Evolutionary conservation across 1,140 invertebrate species (phyloP), one percentile per base, ranked within the genome.

Genomic region (Drosophila pallidifrons): DNA sequence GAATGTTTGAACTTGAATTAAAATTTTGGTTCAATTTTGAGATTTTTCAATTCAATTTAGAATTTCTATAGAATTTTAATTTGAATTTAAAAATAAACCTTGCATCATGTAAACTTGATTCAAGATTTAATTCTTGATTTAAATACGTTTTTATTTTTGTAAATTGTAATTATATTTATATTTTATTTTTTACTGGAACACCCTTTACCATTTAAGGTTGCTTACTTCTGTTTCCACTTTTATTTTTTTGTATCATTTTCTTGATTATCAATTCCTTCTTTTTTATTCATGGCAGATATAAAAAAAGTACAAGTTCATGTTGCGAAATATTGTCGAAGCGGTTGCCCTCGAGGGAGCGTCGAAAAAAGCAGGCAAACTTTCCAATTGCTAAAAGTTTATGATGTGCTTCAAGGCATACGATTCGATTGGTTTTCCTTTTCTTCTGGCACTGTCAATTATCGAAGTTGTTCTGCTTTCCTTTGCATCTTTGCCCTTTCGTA

Each of bases 341-440:
- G 77, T 80, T 66, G 81, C 46, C 72, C 81, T 69, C 67, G 13
- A 7, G 77, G 66, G 38, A 69, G 65, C 32, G 13, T 25, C 16
- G 6, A 47, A 43, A 57, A 43, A 32, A 49, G 32, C 32, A 51
- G 30, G 30, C 28, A 74, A 74, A 82, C 51, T 86, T 86, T 73
- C 7, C 47, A 77, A 77, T 73, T 82, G 55, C 35, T 61, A 70
- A 82, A 87, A 82, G 60, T 87, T 82, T 57, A 79, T 87, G 77
- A 82, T 70, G 72, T 76, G 82, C 79, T 76, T 41, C 70, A 54
- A 75, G 67, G 66, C 79, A 52, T 79, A 68, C 71, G 41, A 73
- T 59, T 76, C 75, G 64, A 86, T 85, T 81, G 74, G 45, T 81
- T 72, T 69, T 58, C 45, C 11, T 13, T 77, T 49, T 49, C 75